Base-by-base conservation (phyloP, 2,797 vertebrate species). In the Semaprochilodus insignis region DNA sequence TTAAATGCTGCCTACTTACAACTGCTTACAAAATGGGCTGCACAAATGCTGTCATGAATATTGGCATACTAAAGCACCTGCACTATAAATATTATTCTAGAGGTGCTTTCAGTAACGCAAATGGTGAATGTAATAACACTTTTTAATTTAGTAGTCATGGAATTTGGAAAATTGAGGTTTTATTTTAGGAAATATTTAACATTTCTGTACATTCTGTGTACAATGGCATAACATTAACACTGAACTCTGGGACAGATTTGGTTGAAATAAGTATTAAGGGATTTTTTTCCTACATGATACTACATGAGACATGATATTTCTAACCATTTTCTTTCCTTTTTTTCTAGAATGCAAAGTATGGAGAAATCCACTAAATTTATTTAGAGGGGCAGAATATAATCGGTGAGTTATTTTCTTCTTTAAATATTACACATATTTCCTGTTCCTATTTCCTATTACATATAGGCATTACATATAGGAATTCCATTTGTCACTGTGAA, bases 341-440 rank as follows among this genome's bases (percentile, higher is more conserved):
- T 88, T 87, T 84, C 76, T 91, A 99, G 98, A 99, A 93, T 99
- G 98, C 95, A 99, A 99, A 95, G 98, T 99, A 31, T 99, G 98
- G 98, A 94, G 98, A 94, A 99, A 99, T 95, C 98, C 98, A 71
- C 93, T 99, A 89, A 99, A 99, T 94, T 94, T 99, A 84, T 99
- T 99, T 91, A 94, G 98, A 89, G 98, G 98, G 90, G 98, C 98
- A 0, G 98, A 99, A 90, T 99, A 99, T 95, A 99, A 99, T 92
- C 93, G 98, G 98, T 99, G 92, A 97, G 96, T 94, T 82, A 85
- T 15, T n/a, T 66, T 66, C 44, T 34, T 65, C 0, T 15, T 65
- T 34, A 65, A 17, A 17, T 65, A 6, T 17, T 31, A 21, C 19
- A 31, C 34, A 34, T 16, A 15, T 3, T 15, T 3, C 25, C 14